Conservation (phyloP, 2,113 vertebrate genomes). For the Stegostoma tigrinum region DNA sequence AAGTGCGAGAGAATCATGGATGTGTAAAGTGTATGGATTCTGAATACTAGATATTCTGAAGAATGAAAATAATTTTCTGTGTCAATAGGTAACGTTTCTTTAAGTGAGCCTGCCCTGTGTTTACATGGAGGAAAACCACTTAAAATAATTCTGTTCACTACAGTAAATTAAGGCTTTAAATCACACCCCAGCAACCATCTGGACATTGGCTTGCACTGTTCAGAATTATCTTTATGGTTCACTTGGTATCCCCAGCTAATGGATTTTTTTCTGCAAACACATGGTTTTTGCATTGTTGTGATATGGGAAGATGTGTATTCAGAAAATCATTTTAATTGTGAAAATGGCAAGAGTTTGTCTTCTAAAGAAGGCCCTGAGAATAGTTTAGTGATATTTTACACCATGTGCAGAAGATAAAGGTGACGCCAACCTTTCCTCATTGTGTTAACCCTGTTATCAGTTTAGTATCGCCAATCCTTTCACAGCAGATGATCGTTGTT, state of each 20-base stretch:
- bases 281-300: background rate
- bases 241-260: background rate
- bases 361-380: background rate
- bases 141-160: background rate
- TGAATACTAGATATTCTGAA: background rate
- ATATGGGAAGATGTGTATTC: background rate
- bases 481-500: background rate
- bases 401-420: background rate
- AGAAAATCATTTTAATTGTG: background rate
- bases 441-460: constrained; percentile 14
- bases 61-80: background rate
- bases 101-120: background rate
- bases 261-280: background rate
- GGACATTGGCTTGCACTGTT: background rate
- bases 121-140: background rate
- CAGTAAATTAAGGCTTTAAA: background rate
- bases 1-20: background rate
- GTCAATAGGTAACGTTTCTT: background rate
- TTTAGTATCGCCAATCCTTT: background rate
- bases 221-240: background rate
- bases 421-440: background rate
- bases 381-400: constrained; percentile 19
- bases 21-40: background rate
- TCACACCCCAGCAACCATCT: background rate
- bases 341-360: background rate